Conservation (phyloP, 2,888 invertebrate genomes). For the Bombylius major region DNA sequence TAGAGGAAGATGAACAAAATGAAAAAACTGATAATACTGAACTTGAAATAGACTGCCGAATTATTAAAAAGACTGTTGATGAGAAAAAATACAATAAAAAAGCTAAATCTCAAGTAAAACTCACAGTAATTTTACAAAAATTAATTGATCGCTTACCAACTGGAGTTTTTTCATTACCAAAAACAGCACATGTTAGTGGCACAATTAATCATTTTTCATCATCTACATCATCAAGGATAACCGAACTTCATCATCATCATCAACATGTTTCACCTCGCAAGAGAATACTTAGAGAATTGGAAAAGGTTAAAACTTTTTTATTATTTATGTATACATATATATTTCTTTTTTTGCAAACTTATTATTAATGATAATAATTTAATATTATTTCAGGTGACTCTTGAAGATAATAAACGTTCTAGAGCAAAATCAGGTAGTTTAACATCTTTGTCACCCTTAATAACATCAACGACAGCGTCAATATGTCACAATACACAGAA, state of each 20-base stretch:
- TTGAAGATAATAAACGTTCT: conserved; percentile 8
- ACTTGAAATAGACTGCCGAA: background rate
- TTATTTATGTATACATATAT: too few relatives aligned
- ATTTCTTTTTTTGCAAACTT: too few relatives aligned
- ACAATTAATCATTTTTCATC: conserved; percentile 24
- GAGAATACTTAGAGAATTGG: conserved; percentile 68
- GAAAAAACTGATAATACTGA: conserved; percentile 1
- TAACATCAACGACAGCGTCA: conserved; percentile 19
- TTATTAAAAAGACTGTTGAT: background rate
- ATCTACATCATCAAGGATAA: conserved; percentile 25
- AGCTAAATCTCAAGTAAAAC: conserved; percentile 28
- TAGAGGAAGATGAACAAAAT: conserved; percentile 2
- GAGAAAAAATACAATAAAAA: background rate
- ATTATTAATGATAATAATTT: too few relatives aligned
- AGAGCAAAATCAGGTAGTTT: conserved; percentile 33
- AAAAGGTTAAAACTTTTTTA: conserved; percentile 55
- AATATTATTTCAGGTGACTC: background rate
- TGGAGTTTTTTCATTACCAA: conserved; percentile 26
- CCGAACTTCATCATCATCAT: conserved; percentile 23
- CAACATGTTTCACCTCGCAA: conserved; percentile 65
- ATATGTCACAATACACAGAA: conserved; percentile 10
- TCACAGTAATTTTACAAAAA: conserved; percentile 34
- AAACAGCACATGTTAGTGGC: conserved; percentile 18
- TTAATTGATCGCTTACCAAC: conserved; percentile 30
- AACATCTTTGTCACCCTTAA: conserved; percentile 18